These are phyloP conservation scores for Chunga burmeisteri DNA, from an alignment of 2,113 vertebrate genomes.

Conservation along the genomic window DNA sequence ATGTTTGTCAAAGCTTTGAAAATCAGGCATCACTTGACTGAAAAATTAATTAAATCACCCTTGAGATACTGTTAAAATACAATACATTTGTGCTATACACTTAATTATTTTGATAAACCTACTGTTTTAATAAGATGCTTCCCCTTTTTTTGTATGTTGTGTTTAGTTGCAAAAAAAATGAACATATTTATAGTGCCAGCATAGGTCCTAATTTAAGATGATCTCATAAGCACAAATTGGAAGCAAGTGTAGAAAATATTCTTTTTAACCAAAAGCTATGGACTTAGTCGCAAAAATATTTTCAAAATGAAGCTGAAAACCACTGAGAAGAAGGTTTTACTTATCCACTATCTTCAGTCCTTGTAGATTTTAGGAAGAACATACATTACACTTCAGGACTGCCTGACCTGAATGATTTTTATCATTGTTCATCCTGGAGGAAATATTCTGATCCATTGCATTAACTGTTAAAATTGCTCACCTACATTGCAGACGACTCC, in stretches of 20 bases:
- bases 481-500: neutral
- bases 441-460: neutral
- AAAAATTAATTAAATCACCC: neutral
- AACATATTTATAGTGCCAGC: neutral
- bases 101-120: neutral
- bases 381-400: fast-evolving
- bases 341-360: neutral
- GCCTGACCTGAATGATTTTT: neutral
- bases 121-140: neutral
- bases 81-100: neutral
- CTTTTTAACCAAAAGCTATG: neutral
- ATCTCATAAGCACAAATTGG: neutral
- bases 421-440: neutral
- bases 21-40: neutral
- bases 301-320: neutral
- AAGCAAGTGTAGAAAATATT: neutral
- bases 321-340: neutral
- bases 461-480: neutral
- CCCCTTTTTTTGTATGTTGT: neutral
- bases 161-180: neutral
- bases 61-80: neutral
- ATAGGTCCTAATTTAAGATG: neutral
- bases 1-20: neutral
- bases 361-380: neutral
- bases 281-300: neutral